phyloP scores from a whole-genome alignment of 2,113 vertebrate genomes.

The Gasterosteus nipponicus region DNA sequence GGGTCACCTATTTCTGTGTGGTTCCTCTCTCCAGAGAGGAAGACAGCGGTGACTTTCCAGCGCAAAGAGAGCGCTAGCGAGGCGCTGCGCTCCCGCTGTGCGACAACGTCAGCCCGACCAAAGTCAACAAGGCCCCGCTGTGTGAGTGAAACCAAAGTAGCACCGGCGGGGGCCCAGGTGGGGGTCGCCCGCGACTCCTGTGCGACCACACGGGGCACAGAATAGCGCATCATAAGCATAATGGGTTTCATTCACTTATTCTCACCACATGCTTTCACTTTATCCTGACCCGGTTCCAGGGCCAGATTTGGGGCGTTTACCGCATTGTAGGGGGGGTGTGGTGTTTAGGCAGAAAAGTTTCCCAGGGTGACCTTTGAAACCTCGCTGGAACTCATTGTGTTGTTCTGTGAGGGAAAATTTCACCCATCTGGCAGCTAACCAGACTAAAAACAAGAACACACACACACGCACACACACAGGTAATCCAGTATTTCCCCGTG shows the following conservation, averaged over 20 bases:
- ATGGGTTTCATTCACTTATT: slow-evolving; percentile 51
- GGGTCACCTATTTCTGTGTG: slow-evolving; percentile 42
- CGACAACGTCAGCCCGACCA: slow-evolving; percentile 61
- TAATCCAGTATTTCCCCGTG: slow-evolving; percentile 25
- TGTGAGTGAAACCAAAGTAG: slow-evolving; percentile 56
- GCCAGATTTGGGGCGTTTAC: slow-evolving; percentile 28
- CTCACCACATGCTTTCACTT: slow-evolving; percentile 31
- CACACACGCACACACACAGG: slow-evolving; percentile 14
- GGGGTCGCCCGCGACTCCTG: slow-evolving; percentile 39
- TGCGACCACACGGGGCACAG: slow-evolving; percentile 46
- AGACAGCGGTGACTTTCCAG: slow-evolving; percentile 64
- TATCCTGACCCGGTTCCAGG: slow-evolving; percentile 24
- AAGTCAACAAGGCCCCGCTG: slow-evolving; percentile 66
- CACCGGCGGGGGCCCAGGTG: slow-evolving; percentile 17
- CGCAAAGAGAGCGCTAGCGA: slow-evolving; percentile 47
- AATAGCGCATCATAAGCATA: slow-evolving; percentile 56
- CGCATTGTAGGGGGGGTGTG: slow-evolving; percentile 16
- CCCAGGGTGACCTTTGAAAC: slow-evolving; percentile 37
- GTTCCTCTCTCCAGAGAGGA: slow-evolving; percentile 38
- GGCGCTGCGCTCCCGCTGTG: slow-evolving; percentile 50
- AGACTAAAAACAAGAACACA: slow-evolving; percentile 40
- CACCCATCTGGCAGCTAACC: slow-evolving; percentile 33
- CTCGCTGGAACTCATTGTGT: slow-evolving; percentile 35
- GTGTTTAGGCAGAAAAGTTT: slow-evolving; percentile 39
- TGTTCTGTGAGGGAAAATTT: slow-evolving; percentile 38